Evolutionary conservation across 2,888 invertebrate genomes (phyloP), one percentile per base, ranked within the genome.

Genomic region (Drosophila niveifrons): DNA sequence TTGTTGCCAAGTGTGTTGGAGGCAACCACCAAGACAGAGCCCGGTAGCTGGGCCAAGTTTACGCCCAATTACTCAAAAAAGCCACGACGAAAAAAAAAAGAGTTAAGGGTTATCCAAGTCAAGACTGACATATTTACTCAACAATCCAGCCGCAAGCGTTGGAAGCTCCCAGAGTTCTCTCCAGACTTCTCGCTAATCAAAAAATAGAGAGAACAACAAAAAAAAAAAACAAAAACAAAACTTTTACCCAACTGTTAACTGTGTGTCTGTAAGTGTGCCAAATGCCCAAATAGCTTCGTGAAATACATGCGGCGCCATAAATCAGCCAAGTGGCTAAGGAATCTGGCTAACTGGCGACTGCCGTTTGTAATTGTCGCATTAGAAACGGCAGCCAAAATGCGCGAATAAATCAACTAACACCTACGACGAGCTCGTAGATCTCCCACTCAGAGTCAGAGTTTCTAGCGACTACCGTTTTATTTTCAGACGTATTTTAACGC

Each of bases 61-160:
- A 83, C 75, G 86, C 78, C 71, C 85, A 85, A 85, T 88, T 85
- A 88, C 80, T 73, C 75, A 83, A 64, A 74, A 61, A 74, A 64
- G 62, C 50, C 52, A 17, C 13, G 58, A 36, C 47, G 11, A 23
- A 23, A 23, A 15, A n/a, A n/a, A n/a, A n/a, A n/a, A n/a, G n/a
- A 36, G 57, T 43, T 36, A 61, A 56, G 57, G 73, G 75, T 69
- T 78, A 69, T 72, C 50, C 75, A 65, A 50, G 62, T 77, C 76
- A 53, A 64, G 53, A 75, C 80, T 84, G 85, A 84, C 88, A 85
- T 80, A 86, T 85, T 86, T 88, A 86, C 84, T 85, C 88, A 85
- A 80, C 89, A 80, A 80, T 69, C 72, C 87, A 72, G 73, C 78
- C 77, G 43, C 73, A 58, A 67, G 61, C 75, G 46, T 23, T 15